Evolutionary conservation across 1,140 invertebrate species (phyloP), one percentile per base, ranked within the genome.

Genomic region (Nylanderia fulva): DNA sequence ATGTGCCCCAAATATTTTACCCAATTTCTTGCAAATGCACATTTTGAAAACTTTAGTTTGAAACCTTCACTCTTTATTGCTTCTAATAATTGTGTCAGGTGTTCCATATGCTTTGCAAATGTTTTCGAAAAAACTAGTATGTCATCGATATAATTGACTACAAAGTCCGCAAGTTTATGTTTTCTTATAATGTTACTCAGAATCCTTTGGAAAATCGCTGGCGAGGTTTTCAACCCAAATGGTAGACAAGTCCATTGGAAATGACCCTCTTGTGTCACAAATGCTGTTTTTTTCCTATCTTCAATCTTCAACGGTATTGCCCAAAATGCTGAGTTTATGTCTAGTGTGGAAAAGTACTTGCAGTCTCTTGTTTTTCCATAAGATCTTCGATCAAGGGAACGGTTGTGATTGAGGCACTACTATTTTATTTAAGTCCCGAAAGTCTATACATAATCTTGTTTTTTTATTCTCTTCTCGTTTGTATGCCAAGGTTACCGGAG

Each of bases 251-350:
- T 79, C 61, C 75, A 79, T 42, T 79, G 75, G 15, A 48, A 76
- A 11, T 79, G 75, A 0, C 36, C 75, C 4, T 79, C 61, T 42
- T 64, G 75, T 9, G 75, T 79, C 1, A 79, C 75, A 54, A 79
- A 79, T 54, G 24, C 75, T n/a, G 75, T 79, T 56, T 79, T 79
- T 29, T 66, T 6, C 21, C 29, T 64, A 21, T 79, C 75, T 66
- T 79, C 75, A 5, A 79, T 52, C 9, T 18, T 11, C 4, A 68
- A 9, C 15, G 56, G 82, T 5, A 72, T 66, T 24, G 69, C 27
- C 75, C 75, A 79, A 11, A 79, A 79, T 21, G 75, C 75, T 27
- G 75, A 79, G 48, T 79, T 79, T 36, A 58, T 74, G n/a, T 74
- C 71, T 1, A 74, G 7, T 13, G 52, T 74, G 1, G 71, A 56